These are phyloP conservation scores for Pherbina coryleti DNA, from an alignment of 2,888 invertebrate species.

Conservation along the genomic window DNA sequence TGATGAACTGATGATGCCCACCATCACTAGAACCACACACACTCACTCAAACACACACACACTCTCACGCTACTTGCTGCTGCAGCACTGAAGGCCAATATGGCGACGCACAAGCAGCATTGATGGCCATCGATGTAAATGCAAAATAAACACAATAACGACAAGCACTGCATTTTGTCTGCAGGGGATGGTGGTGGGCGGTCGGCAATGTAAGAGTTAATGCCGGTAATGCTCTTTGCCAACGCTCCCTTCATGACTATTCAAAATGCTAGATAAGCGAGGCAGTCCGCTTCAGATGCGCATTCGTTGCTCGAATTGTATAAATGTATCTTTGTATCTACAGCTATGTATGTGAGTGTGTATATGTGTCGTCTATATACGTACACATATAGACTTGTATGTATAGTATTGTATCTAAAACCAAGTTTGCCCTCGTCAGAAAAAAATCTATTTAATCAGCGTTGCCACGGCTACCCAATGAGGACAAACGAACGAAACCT, in stretches of 20 bases:
- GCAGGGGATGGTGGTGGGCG: background rate
- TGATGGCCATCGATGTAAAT: slow-evolving; percentile 22
- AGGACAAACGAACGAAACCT: slow-evolving; percentile 64
- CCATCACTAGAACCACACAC: background rate
- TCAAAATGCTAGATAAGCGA: background rate
- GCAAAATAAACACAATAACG: slow-evolving; percentile 2
- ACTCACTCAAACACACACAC: background rate
- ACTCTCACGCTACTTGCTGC: background rate
- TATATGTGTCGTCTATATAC: background rate
- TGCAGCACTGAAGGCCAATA: slow-evolving; percentile 26
- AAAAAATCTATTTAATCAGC: slow-evolving; percentile 70
- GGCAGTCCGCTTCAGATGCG: slow-evolving; percentile 22
- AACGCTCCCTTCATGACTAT: background rate
- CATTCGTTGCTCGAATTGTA: slow-evolving; percentile 18
- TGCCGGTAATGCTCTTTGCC: slow-evolving; percentile 6
- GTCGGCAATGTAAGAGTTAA: background rate
- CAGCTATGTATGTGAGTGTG: background rate
- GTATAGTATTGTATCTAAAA: slow-evolving; percentile 8
- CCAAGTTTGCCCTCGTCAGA: slow-evolving; percentile 19
- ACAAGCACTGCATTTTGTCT: background rate
- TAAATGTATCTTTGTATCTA: background rate
- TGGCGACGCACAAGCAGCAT: slow-evolving; percentile 15
- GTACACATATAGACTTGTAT: background rate
- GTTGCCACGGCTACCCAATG: slow-evolving; percentile 69
- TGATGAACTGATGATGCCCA: background rate